Evolutionary conservation across 2,888 invertebrate genomes (phyloP).

Genomic region (Drosophila atripex): DNA sequence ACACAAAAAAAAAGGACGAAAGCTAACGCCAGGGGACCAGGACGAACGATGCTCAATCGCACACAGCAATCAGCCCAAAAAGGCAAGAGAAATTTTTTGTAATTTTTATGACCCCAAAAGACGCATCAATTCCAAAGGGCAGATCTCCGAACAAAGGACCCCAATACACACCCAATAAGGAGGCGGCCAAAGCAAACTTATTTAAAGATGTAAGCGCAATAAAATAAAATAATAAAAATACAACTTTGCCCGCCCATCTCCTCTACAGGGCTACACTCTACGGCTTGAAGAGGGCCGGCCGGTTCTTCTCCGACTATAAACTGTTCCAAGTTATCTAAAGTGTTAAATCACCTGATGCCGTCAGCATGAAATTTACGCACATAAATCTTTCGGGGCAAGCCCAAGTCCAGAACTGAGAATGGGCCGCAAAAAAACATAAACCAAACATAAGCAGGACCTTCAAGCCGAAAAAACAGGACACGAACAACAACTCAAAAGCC

Average conservation of each 20-base stretch:
- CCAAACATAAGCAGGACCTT: constrained; percentile 71
- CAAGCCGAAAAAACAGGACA: constrained; percentile 21
- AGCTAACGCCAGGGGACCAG: constrained; percentile 34
- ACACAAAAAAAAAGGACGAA: constrained; percentile 50
- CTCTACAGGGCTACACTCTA: constrained; percentile 17
- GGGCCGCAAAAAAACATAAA: constrained; percentile 68
- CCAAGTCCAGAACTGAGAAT: constrained; percentile 49
- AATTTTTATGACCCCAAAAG: constrained; percentile 80
- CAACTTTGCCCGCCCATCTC: constrained; percentile 60
- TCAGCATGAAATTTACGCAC: constrained; percentile 82
- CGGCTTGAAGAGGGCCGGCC: constrained; percentile 14
- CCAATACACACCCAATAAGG: constrained; percentile 47
- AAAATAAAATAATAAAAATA: constrained; percentile 79
- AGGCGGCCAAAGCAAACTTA: constrained; percentile 52
- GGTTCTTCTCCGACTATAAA: constrained; percentile 65
- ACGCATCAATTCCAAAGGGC: constrained; percentile 74
- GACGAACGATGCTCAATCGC: constrained; percentile 54
- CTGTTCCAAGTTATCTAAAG: constrained; percentile 81
- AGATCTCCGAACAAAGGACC: constrained; percentile 45
- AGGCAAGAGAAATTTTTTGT: constrained; percentile 69
- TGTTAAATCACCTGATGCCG: constrained; percentile 83
- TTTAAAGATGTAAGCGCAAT: constrained; percentile 72
- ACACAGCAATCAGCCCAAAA: constrained; percentile 68
- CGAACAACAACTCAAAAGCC: constrained; percentile 37
- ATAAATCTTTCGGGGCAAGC: constrained; percentile 74